phyloP scores from a whole-genome alignment of 2,113 vertebrate genomes.

The Prionailurus viverrinus region DNA sequence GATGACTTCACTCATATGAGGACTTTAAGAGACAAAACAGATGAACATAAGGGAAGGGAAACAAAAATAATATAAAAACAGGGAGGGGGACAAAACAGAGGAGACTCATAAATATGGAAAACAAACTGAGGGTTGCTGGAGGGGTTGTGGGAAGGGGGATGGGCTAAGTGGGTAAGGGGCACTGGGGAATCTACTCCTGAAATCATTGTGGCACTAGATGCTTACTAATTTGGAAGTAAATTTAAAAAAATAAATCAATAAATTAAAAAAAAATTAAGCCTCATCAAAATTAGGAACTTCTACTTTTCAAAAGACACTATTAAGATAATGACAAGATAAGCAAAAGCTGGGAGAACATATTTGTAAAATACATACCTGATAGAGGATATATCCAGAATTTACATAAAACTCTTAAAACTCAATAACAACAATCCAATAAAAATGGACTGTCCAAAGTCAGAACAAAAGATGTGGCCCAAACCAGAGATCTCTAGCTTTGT shows the following conservation, averaged over 20 bases:
- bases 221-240: too few relatives aligned
- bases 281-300: constrained; percentile 10
- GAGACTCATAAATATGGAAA: too few relatives aligned
- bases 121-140: too few relatives aligned
- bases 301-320: constrained; percentile 32
- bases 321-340: constrained; percentile 37
- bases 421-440: background rate
- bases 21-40: too few relatives aligned
- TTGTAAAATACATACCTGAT: background rate
- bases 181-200: too few relatives aligned
- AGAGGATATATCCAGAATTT: background rate
- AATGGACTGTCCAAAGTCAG: background rate
- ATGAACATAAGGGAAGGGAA: too few relatives aligned
- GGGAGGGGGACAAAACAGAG: too few relatives aligned
- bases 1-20: too few relatives aligned
- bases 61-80: too few relatives aligned
- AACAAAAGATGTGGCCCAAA: constrained; percentile 23
- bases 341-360: background rate
- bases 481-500: background rate
- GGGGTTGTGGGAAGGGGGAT: too few relatives aligned
- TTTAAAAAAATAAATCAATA: background rate
- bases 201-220: too few relatives aligned
- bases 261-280: constrained; percentile 7
- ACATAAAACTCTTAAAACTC: constrained; percentile 1
- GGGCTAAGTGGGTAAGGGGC: too few relatives aligned